Percentiles rank a stretch among this genome's conserved stretches.
phyloP scores from a whole-genome alignment of 1,140 invertebrate genomes.

The Meloidogyne hapla region DNA sequence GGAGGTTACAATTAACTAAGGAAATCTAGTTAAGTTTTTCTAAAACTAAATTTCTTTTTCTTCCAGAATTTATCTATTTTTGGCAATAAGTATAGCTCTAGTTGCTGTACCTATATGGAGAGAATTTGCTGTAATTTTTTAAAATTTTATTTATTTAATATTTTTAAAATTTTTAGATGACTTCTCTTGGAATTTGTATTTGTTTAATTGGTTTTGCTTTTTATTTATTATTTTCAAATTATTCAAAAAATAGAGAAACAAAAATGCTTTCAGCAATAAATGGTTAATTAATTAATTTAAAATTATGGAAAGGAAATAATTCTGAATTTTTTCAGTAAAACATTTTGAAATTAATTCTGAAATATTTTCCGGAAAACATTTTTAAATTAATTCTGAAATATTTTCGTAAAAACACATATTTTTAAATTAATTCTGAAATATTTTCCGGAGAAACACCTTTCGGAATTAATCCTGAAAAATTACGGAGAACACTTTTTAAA shows the following conservation, averaged over 20 bases:
- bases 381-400: too few relatives aligned
- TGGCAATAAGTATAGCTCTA: slow-evolving; percentile 54
- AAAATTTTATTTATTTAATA: not conserved
- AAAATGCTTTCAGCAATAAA: slow-evolving; percentile 42
- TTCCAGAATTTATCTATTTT: slow-evolving; percentile 55
- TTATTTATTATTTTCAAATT: slow-evolving; percentile 57
- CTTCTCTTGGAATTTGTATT: slow-evolving; percentile 55
- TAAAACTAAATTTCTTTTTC: slow-evolving; percentile 23
- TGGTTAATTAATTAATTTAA: slow-evolving; percentile 34
- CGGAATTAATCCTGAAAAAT: too few relatives aligned
- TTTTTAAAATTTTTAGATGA: slow-evolving; percentile 29
- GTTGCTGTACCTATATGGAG: slow-evolving; percentile 62
- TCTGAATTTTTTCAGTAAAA: too few relatives aligned
- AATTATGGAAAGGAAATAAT: too few relatives aligned
- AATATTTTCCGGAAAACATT: not conserved
- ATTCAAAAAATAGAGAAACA: slow-evolving; percentile 37
- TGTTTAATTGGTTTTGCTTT: slow-evolving; percentile 56
- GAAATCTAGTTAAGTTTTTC: too few relatives aligned
- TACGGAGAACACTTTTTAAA: too few relatives aligned
- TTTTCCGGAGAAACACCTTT: too few relatives aligned
- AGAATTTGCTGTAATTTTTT: slow-evolving; percentile 47
- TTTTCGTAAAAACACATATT: too few relatives aligned
- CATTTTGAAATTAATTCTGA: not conserved
- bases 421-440: too few relatives aligned
- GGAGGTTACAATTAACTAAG: too few relatives aligned